phyloP scores from a whole-genome alignment of 2,888 invertebrate species.

The Mythimna pallens region DNA sequence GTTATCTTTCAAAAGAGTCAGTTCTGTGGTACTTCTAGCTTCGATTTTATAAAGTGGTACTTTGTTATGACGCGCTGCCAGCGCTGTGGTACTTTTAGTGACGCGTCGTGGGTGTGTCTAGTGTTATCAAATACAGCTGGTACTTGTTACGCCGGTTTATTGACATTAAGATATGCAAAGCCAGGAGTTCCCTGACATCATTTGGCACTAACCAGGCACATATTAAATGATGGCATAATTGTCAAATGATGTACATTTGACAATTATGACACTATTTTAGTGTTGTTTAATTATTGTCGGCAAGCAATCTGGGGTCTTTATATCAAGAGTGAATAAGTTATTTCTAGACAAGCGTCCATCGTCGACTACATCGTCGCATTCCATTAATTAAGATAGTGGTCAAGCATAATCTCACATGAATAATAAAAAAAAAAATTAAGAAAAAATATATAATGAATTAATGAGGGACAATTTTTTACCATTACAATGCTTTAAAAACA shows the following conservation, averaged over 20 bases:
- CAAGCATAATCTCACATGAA: too few species aligned
- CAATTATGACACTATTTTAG: not conserved
- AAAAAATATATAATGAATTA: too few species aligned
- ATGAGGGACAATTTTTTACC: too few species aligned
- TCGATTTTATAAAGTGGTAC: constrained; percentile 51
- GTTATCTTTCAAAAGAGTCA: not conserved
- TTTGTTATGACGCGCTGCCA: constrained; percentile 52
- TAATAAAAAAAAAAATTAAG: too few species aligned
- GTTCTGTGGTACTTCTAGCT: constrained; percentile 45
- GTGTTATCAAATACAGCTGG: constrained; percentile 58
- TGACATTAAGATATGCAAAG: constrained; percentile 48
- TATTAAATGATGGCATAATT: too few species aligned
- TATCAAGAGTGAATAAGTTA: too few species aligned
- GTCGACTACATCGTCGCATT: too few species aligned
- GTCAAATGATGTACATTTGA: too few species aligned
- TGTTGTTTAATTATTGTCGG: not conserved
- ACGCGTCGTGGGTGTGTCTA: constrained; percentile 59
- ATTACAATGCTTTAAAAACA: too few species aligned
- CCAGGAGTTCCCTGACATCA: constrained; percentile 35
- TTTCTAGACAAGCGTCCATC: too few species aligned
- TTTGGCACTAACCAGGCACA: constrained; percentile 18
- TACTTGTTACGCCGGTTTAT: constrained; percentile 44
- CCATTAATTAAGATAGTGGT: too few species aligned
- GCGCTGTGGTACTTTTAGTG: constrained; percentile 59
- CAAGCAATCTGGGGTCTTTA: too few species aligned